Base-by-base conservation (phyloP, 2,888 invertebrate species). In the Habrosyne pyritoides region DNA sequence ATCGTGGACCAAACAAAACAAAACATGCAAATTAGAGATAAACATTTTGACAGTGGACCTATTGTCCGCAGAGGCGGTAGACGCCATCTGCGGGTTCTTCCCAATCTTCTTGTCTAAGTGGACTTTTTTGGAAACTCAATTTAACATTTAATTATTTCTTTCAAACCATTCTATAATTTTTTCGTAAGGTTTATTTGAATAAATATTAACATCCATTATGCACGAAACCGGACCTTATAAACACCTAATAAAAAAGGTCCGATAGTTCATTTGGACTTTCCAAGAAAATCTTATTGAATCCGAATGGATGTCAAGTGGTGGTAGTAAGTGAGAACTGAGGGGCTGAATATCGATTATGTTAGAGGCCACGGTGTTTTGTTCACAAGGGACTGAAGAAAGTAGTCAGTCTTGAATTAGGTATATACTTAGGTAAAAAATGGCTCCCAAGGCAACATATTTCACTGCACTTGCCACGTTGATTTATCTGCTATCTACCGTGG, bases 1-100 rank as follows among this genome's bases (percentile, higher is more conserved):
- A 49, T 49, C 51, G 61, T 26, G 52, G 47, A 55, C 58, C 54
- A 47, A 42, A 62, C 63, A 69, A 66, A 33, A 5, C 68, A 67
- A 71, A 67, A 66, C 71, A 67, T 69, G 68, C 63, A 75, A 79
- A 73, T 72, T 66, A 70, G 66, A 67, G 55, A 60, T 66, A 63
- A 69, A 67, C 55, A 61, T 63, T 65, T 67, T 50, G 61, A 56
- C 59, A 48, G 53, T 55, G 55, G 61, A 64, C 58, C 12, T 12
- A 30, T 30, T n/a, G n/a, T n/a, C n/a, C n/a, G n/a, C n/a, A n/a
- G n/a, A n/a, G n/a, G n/a, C n/a, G n/a, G n/a, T n/a, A n/a, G n/a
- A n/a, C n/a, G n/a, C n/a, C n/a, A n/a, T n/a, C n/a, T n/a, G n/a
- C n/a, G n/a, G n/a, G n/a, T n/a, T n/a, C n/a, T n/a, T n/a, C n/a